phyloP scores from a whole-genome alignment of 2,888 invertebrate genomes.

The Drosophila greeni region DNA sequence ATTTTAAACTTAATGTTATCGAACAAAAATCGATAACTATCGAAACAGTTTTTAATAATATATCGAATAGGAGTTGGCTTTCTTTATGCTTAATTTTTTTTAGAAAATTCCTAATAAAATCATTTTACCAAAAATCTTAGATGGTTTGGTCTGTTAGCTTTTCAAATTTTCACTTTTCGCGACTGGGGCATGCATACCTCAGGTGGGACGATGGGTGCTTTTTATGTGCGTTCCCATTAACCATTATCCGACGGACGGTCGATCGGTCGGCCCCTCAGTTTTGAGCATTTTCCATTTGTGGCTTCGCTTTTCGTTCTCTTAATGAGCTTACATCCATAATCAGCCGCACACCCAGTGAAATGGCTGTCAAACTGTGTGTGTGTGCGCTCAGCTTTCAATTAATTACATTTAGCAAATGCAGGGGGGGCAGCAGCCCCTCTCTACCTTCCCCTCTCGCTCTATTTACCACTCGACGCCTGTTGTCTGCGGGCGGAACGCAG shows the following conservation, averaged over 20 bases:
- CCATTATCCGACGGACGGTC: constrained; percentile 3
- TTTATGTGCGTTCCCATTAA: constrained; percentile 27
- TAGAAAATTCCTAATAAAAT: too few species aligned
- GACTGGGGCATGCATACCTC: not conserved
- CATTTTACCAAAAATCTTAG: too few species aligned
- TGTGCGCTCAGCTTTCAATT: constrained; percentile 26
- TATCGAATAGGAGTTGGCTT: too few species aligned
- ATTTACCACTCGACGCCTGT: constrained; percentile 4
- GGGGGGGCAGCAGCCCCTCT: not conserved
- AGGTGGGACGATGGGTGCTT: not conserved
- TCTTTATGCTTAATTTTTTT: too few species aligned
- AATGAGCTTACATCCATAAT: constrained; percentile 35
- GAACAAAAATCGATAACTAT: too few species aligned
- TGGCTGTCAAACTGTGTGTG: constrained; percentile 26
- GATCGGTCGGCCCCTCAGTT: not conserved
- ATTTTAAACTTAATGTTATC: not conserved
- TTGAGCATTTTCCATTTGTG: constrained; percentile 19
- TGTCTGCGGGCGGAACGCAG: constrained; percentile 23
- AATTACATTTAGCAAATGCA: constrained; percentile 31
- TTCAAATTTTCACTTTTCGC: constrained; percentile 4
- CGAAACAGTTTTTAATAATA: too few species aligned
- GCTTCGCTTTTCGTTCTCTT: constrained; percentile 31
- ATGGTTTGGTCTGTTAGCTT: constrained; percentile 3
- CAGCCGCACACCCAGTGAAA: not conserved
- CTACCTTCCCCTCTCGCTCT: not conserved